These are phyloP conservation scores for Cataglyphis cursor DNA, from an alignment of 2,888 invertebrate species.

Conservation along the genomic window DNA sequence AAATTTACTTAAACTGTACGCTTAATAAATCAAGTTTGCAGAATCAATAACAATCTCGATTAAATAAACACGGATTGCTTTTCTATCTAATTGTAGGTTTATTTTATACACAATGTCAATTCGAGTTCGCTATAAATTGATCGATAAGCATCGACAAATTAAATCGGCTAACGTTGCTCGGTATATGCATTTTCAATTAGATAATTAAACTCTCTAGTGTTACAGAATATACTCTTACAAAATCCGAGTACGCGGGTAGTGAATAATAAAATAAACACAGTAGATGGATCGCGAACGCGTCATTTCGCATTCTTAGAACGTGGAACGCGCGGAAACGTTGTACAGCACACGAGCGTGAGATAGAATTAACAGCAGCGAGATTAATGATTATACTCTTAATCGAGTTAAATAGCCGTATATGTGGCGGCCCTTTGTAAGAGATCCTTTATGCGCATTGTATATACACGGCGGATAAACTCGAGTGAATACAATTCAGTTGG, in stretches of 20 bases:
- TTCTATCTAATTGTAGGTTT: neutral
- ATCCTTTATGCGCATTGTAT: slow-evolving; percentile 51
- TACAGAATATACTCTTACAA: slow-evolving; percentile 1
- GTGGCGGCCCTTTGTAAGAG: slow-evolving; percentile 47
- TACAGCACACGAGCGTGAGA: slow-evolving; percentile 27
- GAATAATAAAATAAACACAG: neutral
- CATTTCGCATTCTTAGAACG: slow-evolving; percentile 43
- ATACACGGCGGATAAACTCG: slow-evolving; percentile 49
- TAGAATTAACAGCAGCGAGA: slow-evolving; percentile 52
- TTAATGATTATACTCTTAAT: slow-evolving; percentile 63
- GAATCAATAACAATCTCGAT: neutral
- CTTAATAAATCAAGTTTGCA: neutral
- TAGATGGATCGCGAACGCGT: neutral
- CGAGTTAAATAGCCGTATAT: slow-evolving; percentile 59
- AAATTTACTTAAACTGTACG: neutral
- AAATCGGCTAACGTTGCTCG: neutral
- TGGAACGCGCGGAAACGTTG: slow-evolving; percentile 2
- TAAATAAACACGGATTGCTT: neutral
- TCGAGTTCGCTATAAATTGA: neutral
- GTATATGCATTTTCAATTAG: neutral
- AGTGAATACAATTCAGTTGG: slow-evolving; percentile 39
- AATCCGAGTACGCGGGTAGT: neutral
- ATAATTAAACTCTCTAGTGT: neutral
- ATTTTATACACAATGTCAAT: neutral
- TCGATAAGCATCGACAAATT: neutral